Percentiles rank a stretch among this genome's conserved stretches.
phyloP scores from a whole-genome alignment of 2,888 invertebrate species.

The Drosophila austrosaltans region DNA sequence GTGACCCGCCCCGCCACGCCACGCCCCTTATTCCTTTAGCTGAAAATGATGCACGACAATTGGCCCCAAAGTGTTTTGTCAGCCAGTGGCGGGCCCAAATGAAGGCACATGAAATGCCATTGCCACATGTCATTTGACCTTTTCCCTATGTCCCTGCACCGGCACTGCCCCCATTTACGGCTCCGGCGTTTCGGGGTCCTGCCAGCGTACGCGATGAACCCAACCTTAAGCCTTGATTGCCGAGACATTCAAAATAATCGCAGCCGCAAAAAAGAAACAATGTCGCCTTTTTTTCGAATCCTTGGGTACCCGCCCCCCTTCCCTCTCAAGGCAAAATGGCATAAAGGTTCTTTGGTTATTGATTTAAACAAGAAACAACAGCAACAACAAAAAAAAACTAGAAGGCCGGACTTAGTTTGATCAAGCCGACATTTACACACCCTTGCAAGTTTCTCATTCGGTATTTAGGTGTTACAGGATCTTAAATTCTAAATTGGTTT shows the following conservation, averaged over 20 bases:
- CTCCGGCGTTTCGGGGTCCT: background rate
- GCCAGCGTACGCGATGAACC: constrained; percentile 24
- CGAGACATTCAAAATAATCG: constrained; percentile 62
- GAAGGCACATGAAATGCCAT: constrained; percentile 38
- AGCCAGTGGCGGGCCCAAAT: background rate
- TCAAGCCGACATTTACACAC: no score
- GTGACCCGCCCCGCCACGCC: background rate
- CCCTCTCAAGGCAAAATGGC: constrained; percentile 34
- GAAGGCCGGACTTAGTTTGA: no score
- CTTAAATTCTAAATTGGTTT: no score
- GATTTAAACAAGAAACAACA: constrained; percentile 43
- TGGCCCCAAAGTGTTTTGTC: constrained; percentile 1
- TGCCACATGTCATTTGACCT: constrained; percentile 50
- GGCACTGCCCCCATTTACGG: background rate
- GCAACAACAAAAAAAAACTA: constrained; percentile 24
- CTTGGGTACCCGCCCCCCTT: constrained; percentile 38
- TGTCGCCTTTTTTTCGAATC: constrained; percentile 70
- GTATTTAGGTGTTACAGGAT: no score
- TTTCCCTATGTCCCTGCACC: constrained; percentile 16
- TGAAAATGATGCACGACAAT: constrained; percentile 4
- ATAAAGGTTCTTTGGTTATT: constrained; percentile 44
- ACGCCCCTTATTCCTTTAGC: background rate
- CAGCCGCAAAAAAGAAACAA: constrained; percentile 35
- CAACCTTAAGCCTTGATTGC: constrained; percentile 62
- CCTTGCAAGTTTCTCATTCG: no score